phyloP scores from a whole-genome alignment of 2,113 vertebrate species.

The Phoxinus phoxinus region DNA sequence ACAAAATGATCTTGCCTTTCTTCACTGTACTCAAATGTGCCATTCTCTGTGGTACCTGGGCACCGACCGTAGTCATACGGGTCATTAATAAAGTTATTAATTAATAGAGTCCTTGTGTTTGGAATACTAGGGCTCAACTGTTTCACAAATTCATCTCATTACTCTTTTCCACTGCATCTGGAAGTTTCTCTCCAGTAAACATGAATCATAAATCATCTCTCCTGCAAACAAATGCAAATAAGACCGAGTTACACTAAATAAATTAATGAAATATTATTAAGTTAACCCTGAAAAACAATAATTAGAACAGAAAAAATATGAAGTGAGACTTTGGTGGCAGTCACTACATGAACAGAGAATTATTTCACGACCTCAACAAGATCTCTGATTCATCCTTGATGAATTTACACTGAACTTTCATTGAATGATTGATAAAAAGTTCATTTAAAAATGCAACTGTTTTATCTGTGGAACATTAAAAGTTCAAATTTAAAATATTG shows the following conservation, averaged over 20 bases:
- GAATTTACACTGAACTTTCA: not conserved
- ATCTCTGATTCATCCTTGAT: not conserved
- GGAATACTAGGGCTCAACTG: not conserved
- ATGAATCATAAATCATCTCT: not conserved
- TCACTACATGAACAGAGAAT: not conserved
- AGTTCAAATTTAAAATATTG: not conserved
- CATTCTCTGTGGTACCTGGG: not conserved
- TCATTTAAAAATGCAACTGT: not conserved
- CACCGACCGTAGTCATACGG: too few relatives aligned
- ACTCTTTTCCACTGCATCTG: not conserved
- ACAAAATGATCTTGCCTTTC: not conserved
- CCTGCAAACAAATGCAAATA: not conserved
- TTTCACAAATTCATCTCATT: not conserved
- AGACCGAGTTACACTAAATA: not conserved
- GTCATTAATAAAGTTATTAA: not conserved
- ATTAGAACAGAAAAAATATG: not conserved
- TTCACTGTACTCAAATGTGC: not conserved
- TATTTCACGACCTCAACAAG: not conserved
- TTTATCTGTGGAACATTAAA: not conserved
- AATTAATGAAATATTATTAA: not conserved
- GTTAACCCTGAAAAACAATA: not conserved
- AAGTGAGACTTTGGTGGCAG: not conserved
- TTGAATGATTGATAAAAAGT: not conserved
- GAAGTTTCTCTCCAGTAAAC: not conserved
- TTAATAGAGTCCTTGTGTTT: not conserved